phyloP scores from a whole-genome alignment of 2,113 vertebrate genomes.

The Taxidea taxus region DNA sequence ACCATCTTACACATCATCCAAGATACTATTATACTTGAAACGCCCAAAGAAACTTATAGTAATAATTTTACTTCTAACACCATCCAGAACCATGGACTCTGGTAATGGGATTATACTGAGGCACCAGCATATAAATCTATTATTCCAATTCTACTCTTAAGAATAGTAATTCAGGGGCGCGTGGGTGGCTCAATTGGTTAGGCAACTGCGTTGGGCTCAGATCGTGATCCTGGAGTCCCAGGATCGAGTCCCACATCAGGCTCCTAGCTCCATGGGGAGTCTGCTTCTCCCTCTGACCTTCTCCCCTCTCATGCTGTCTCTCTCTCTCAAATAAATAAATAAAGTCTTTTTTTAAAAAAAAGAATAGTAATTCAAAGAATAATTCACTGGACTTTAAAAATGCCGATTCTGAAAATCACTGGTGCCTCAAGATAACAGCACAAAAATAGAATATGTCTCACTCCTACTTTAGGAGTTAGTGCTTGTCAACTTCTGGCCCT shows the following conservation, averaged over 20 bases:
- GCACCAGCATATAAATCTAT: neutral
- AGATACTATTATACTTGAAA: neutral
- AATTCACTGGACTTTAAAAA: neutral
- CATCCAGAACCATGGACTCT: neutral
- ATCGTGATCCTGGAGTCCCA: too few relatives aligned
- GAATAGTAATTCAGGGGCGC: neutral
- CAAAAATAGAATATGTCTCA: conserved; percentile 14
- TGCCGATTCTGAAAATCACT: neutral
- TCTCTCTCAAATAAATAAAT: too few relatives aligned
- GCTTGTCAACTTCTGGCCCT: neutral
- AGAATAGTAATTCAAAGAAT: neutral
- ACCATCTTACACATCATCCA: neutral
- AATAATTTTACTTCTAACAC: conserved; percentile 30
- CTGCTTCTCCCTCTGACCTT: too few relatives aligned
- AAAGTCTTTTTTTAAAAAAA: too few relatives aligned
- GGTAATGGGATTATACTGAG: neutral
- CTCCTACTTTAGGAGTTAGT: neutral
- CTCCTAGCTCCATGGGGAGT: too few relatives aligned
- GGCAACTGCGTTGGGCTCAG: too few relatives aligned
- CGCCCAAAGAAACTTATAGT: neutral
- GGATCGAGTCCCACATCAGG: too few relatives aligned
- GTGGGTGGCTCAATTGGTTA: too few relatives aligned
- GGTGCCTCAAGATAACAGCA: neutral
- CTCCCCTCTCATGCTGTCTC: too few relatives aligned
- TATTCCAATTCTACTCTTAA: neutral